These are phyloP conservation scores for Linnaemya vulpina DNA, from an alignment of 2,888 invertebrate genomes.

Conservation along the genomic window DNA sequence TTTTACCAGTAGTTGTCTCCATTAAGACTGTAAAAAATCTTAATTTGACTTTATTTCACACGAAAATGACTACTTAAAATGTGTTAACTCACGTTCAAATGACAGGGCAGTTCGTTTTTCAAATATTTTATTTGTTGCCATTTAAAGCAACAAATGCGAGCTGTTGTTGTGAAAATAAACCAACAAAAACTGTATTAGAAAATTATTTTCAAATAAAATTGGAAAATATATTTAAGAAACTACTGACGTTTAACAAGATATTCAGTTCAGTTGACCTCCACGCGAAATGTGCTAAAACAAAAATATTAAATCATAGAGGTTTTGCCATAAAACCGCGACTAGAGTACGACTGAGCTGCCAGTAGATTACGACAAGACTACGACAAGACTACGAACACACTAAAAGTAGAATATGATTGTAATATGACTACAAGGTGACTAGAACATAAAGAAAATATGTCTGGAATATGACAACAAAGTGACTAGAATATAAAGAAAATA, in stretches of 20 bases:
- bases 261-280: background rate
- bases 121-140: slow-evolving; percentile 42
- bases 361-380: no score
- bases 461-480: no score
- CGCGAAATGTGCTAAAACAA: background rate
- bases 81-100: slow-evolving; percentile 25
- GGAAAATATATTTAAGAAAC: background rate
- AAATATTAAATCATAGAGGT: background rate
- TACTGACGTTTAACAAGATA: background rate
- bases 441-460: no score
- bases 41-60: slow-evolving; percentile 44
- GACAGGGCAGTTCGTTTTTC: slow-evolving; percentile 36
- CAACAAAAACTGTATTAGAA: background rate
- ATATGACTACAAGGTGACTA: no score
- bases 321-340: no score
- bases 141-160: slow-evolving; percentile 39
- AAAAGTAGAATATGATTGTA: no score
- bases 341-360: no score
- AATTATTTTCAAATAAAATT: background rate
- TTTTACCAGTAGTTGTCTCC: background rate
- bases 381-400: no score
- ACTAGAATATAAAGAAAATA: no score
- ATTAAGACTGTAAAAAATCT: slow-evolving; percentile 25
- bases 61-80: slow-evolving; percentile 8
- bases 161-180: background rate